Percentiles rank a stretch among this genome's conserved stretches.
These are phyloP conservation scores for Typhlomys cinereus DNA, from an alignment of 2,113 vertebrate species.

Conservation along the genomic window DNA sequence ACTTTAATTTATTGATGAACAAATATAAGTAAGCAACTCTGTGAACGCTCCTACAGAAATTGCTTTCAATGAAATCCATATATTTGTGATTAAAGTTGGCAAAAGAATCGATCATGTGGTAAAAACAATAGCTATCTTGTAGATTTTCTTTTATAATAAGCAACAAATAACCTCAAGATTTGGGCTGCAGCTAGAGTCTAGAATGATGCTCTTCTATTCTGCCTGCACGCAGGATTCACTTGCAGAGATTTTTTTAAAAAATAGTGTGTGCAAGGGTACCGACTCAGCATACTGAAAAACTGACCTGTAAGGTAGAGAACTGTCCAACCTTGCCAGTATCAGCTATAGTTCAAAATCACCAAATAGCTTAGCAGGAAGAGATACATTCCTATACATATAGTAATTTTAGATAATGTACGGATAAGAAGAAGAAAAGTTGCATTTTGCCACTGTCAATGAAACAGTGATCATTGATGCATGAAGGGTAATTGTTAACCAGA, in stretches of 20 bases:
- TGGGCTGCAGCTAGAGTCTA: not conserved
- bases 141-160: conserved; percentile 43
- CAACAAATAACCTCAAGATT: conserved; percentile 48
- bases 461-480: not conserved
- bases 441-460: not conserved
- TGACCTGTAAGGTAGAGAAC: not conserved
- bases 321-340: not conserved
- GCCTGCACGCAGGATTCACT: not conserved
- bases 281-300: not conserved
- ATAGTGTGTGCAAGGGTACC: not conserved
- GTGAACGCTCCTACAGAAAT: conserved; percentile 35
- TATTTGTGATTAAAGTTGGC: conserved; percentile 5
- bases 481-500: not conserved
- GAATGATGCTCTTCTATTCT: not conserved
- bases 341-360: conserved; percentile 3
- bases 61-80: conserved; percentile 29
- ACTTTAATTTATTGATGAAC: conserved; percentile 46
- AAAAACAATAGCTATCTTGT: conserved; percentile 25
- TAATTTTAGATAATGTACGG: not conserved
- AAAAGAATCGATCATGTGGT: conserved; percentile 2
- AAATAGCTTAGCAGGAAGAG: not conserved
- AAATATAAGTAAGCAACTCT: conserved; percentile 44
- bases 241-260: not conserved
- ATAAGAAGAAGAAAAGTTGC: not conserved
- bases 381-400: not conserved